Base-by-base conservation (phyloP, 2,888 invertebrate species). In the Graphium colonna region DNA sequence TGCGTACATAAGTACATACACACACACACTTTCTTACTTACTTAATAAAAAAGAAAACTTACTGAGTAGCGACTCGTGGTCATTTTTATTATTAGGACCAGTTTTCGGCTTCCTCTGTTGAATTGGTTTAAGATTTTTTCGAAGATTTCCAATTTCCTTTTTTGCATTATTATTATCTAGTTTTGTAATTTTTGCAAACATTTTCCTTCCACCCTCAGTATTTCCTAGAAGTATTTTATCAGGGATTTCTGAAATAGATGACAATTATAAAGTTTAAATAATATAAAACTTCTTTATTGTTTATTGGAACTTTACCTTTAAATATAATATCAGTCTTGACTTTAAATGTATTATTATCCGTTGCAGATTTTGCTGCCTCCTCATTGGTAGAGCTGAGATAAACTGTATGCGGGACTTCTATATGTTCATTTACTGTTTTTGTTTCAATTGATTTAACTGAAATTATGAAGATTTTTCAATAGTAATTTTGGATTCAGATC, bases 171-270 rank as follows among this genome's bases (percentile, higher is more conserved):
- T 26, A 7, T 7, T 12, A 28, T 31, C 40, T 12, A 53, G n/a
- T 12, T 50, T 43, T 38, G 51, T 50, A 26, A 81, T 69, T 71
- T 79, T 82, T 1, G 84, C 85, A 40, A 79, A 69, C 44, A 89
- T 61, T 18, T 71, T 77, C 58, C 85, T 88, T 1, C 88, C 87
- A 44, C 73, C 77, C 4, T 58, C 57, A 18, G 80, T 79, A 71
- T 75, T 82, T 0, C 88, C 87, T 47, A 89, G 63, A 33, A 75
- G 62, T 62, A 89, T 79, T 73, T 81, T 83, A 7, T 79, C 69
- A 43, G 87, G 85, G 60, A 88, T 76, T 63, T 85, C 88, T 88
- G 65, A 51, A 81, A 79, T 1, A 1, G 18, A 40, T 1, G 33
- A 48, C n/a, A 33, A 2, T 16, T 26, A 12, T 48, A n/a, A 40